phyloP scores from a whole-genome alignment of 2,888 invertebrate species.

The Rhyacophila evoluta region DNA sequence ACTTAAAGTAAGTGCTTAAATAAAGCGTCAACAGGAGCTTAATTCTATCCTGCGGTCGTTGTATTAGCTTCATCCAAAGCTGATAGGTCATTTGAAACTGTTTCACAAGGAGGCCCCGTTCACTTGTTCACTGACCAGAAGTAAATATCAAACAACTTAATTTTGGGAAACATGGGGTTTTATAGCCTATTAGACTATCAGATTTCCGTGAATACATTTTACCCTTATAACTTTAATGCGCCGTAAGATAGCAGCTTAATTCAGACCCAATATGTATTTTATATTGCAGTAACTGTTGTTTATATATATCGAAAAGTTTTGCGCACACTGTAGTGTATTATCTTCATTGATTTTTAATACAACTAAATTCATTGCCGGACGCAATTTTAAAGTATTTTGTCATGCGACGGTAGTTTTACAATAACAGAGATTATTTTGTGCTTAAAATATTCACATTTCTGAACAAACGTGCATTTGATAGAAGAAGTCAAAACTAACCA shows the following conservation, averaged over 20 bases:
- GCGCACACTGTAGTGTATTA: too few species aligned
- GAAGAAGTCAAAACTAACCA: too few species aligned
- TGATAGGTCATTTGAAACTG: conserved; percentile 22
- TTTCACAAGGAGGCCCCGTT: background rate
- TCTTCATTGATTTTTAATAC: too few species aligned
- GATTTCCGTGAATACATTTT: conserved; percentile 15
- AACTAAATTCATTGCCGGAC: too few species aligned
- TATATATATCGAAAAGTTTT: background rate
- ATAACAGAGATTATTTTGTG: too few species aligned
- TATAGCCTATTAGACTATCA: conserved; percentile 24
- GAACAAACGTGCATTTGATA: too few species aligned
- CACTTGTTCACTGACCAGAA: conserved; percentile 14
- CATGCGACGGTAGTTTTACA: too few species aligned
- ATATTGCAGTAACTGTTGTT: background rate
- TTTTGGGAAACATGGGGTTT: conserved; percentile 18
- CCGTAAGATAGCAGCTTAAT: background rate
- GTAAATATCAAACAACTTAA: conserved; percentile 19
- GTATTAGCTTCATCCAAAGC: background rate
- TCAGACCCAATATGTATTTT: background rate
- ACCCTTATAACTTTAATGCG: conserved; percentile 4
- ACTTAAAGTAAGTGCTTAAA: background rate
- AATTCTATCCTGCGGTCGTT: background rate
- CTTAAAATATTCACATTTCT: too few species aligned
- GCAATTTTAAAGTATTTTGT: too few species aligned
- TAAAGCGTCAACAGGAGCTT: background rate